phyloP scores from a whole-genome alignment of 1,140 invertebrate genomes.

The Mactra quadrangularis region DNA sequence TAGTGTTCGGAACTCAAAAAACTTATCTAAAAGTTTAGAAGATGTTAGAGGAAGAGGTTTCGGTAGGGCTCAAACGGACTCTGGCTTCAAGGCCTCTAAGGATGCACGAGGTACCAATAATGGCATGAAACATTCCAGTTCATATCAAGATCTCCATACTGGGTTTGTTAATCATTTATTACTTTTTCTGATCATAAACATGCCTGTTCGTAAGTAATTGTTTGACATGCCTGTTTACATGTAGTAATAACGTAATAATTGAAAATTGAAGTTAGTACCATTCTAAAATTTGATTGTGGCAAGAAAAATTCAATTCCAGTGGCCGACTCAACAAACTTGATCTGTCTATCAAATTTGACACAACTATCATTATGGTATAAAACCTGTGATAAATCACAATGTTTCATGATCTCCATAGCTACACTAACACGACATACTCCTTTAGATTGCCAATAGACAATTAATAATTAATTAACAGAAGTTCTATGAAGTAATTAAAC shows the following conservation, averaged over 20 bases:
- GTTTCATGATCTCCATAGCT: too few relatives aligned
- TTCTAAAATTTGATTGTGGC: too few relatives aligned
- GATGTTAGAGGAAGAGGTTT: not conserved
- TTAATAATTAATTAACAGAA: too few relatives aligned
- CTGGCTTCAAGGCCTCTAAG: not conserved
- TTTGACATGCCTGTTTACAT: not conserved
- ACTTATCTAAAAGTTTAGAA: constrained; percentile 26
- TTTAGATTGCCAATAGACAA: too few relatives aligned
- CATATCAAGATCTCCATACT: not conserved
- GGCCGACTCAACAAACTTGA: too few relatives aligned
- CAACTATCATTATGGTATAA: too few relatives aligned
- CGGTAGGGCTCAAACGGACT: not conserved
- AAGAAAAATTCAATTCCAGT: too few relatives aligned
- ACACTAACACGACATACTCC: too few relatives aligned
- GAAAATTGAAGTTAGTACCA: not conserved
- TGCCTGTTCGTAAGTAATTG: not conserved
- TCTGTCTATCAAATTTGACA: too few relatives aligned
- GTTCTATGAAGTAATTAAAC: too few relatives aligned
- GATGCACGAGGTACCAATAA: not conserved
- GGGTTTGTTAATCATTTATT: constrained; percentile 9
- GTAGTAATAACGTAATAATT: not conserved
- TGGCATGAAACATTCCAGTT: not conserved
- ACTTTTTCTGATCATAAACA: not conserved
- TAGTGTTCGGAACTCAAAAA: not conserved
- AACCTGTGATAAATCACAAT: too few relatives aligned